Conservation (phyloP, 2,113 vertebrate genomes). For the Austrofundulus limnaeus region DNA sequence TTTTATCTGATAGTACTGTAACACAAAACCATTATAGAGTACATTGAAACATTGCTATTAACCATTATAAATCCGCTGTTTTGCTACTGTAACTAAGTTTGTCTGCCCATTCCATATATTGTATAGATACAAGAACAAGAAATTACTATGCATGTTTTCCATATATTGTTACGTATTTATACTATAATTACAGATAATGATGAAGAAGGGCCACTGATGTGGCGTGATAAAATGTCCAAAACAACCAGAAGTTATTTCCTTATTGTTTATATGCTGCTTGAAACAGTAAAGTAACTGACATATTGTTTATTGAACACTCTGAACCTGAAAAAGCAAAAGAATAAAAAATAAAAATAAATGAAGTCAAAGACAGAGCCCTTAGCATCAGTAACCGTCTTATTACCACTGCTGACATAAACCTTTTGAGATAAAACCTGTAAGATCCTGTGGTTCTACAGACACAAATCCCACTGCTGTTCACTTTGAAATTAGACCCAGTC, state of each 20-base stretch:
- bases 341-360: slow-evolving; percentile 44
- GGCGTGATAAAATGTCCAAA: slow-evolving; percentile 71
- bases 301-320: slow-evolving; percentile 54
- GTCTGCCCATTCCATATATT: slow-evolving; percentile 85
- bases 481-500: slow-evolving; percentile 42
- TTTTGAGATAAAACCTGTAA: slow-evolving; percentile 51
- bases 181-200: slow-evolving; percentile 79
- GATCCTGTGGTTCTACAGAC: slow-evolving; percentile 30
- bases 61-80: slow-evolving; percentile 80
- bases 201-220: slow-evolving; percentile 76
- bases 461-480: slow-evolving; percentile 34
- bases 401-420: slow-evolving; percentile 49
- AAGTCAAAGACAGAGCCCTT: slow-evolving; percentile 76
- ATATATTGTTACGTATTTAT: slow-evolving; percentile 80
- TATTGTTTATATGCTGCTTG: slow-evolving; percentile 52
- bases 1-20: slow-evolving; percentile 81
- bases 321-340: slow-evolving; percentile 37
- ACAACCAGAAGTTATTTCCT: slow-evolving; percentile 54
- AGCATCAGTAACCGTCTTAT: slow-evolving; percentile 40
- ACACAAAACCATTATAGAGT: slow-evolving; percentile 85
- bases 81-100: slow-evolving; percentile 86
- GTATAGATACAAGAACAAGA: slow-evolving; percentile 83
- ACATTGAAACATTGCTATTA: slow-evolving; percentile 83
- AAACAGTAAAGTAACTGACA: slow-evolving; percentile 51
- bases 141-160: slow-evolving; percentile 75